Percentiles rank a stretch among this genome's conserved stretches.
Conservation (phyloP, 2,797 vertebrate species). For the Acanthis flammea region DNA sequence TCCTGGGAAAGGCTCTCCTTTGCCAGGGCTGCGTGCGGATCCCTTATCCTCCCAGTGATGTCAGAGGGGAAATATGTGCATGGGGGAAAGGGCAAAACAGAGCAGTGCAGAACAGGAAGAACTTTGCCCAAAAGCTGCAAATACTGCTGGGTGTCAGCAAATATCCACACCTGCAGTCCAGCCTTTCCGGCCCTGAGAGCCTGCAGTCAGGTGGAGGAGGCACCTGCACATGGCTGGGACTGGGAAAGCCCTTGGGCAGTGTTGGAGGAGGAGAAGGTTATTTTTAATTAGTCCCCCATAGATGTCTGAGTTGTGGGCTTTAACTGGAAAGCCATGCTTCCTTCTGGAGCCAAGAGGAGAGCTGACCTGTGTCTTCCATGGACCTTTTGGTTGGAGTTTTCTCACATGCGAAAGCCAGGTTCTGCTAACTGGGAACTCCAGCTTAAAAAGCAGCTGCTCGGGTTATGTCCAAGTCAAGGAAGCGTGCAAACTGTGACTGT, state of each 20-base stretch:
- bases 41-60: slow-evolving; percentile 5
- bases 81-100: slow-evolving; percentile 1
- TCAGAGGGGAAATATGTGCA: not conserved
- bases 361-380: not conserved
- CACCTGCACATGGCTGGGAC: accelerated
- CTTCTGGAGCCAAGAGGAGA: not conserved
- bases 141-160: not conserved
- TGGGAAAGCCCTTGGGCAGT: not conserved
- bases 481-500: not conserved
- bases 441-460: not conserved
- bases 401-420: accelerated
- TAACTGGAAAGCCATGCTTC: not conserved
- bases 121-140: not conserved
- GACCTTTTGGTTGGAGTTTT: not conserved
- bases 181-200: not conserved
- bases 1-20: not conserved
- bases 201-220: not conserved
- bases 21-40: not conserved
- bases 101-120: not conserved
- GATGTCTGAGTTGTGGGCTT: not conserved
- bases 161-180: not conserved
- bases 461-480: not conserved
- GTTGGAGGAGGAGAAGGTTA: not conserved
- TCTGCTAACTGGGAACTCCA: not conserved
- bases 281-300: not conserved